Base-by-base conservation (phyloP, 1,140 invertebrate genomes). In the Leptinotarsa defecta region DNA sequence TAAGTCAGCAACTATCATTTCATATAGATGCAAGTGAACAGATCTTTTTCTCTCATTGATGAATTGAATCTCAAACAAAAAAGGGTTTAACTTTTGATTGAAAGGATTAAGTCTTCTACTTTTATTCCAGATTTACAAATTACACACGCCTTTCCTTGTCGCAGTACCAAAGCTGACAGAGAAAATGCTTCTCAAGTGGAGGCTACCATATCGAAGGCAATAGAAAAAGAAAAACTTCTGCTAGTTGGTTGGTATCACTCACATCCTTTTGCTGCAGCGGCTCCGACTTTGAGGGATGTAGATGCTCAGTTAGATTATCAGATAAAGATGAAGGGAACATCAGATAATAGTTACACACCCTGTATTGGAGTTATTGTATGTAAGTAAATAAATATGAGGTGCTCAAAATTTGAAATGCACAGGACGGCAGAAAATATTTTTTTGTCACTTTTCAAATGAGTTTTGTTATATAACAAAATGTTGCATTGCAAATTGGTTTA, bases 241-340 rank as follows among this genome's bases (percentile, higher is more conserved):
- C 87, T 98, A 13, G 92, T 98, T 48, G 96, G 96, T 4, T 98
- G 96, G 96, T 98, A 98, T 88, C 96, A 98, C 84, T 97, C 95
- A n/a, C 96, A 98, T 88, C 96, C 96, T 1, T 90, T 92, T 62
- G 93, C 94, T 75, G 91, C 94, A 77, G 94, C 95, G 13, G 94
- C 96, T 76, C 96, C 96, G 13, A 96, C 95, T 19, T 86, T 98
- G 1, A 88, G 94, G 64, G 97, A 98, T 85, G 94, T 97, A 76
- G 95, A 97, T 82, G 91, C 93, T 77, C 97, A 98, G 85, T 87
- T 98, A 73, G 95, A 97, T 80, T 97, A 98, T 88, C 95, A 99
- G 88, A 94, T 98, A 68, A 93, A 93, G 84, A 95, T 98, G 94
- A 94, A 96, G 81, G 96, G 96, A 1, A 90, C 91, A 6, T 94